Evolutionary conservation across 2,113 vertebrate species (phyloP).

Genomic region (Electrona antarctica): DNA sequence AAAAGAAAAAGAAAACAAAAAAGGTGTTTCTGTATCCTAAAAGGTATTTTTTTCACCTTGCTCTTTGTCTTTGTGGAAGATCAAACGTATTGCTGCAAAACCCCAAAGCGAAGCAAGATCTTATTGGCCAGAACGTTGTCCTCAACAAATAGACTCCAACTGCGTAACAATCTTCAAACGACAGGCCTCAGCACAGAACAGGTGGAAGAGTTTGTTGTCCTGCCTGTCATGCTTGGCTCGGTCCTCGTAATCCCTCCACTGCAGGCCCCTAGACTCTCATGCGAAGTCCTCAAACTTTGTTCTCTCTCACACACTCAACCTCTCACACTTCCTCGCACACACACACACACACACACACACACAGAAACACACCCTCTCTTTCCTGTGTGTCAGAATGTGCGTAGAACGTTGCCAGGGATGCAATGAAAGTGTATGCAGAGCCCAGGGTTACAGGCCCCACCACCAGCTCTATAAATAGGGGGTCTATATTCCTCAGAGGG

Average conservation of each 20-base stretch:
- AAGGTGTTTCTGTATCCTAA: constrained; percentile 17
- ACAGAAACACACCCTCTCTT: constrained; percentile 16
- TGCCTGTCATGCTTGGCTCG: constrained; percentile 39
- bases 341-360: constrained; percentile 1
- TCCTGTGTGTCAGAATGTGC: constrained; percentile 22
- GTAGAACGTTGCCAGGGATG: constrained; percentile 49
- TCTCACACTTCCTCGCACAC: constrained; percentile 45
- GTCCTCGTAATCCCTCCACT: constrained; percentile 29
- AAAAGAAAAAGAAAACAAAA: constrained; percentile 45
- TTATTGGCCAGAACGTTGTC: constrained; percentile 15
- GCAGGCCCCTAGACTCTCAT: constrained; percentile 16
- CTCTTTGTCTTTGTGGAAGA: constrained; percentile 15
- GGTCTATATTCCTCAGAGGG: constrained; percentile 79
- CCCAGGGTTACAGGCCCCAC: constrained; percentile 66
- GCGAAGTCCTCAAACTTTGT: constrained; percentile 34
- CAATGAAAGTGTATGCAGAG: constrained; percentile 69
- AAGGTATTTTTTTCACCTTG: constrained; percentile 25
- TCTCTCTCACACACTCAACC: constrained; percentile 17
- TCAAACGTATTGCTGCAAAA: constrained; percentile 32
- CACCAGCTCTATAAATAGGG: constrained; percentile 80
- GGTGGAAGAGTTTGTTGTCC: constrained; percentile 47
- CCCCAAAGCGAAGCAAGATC: constrained; percentile 26
- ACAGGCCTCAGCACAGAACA: constrained; percentile 33
- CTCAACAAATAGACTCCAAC: constrained; percentile 23
- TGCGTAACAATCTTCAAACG: constrained; percentile 42